Percentiles rank a stretch among this genome's conserved stretches.
Conservation (phyloP, 2,888 invertebrate genomes). For the Tinea pellionella region DNA sequence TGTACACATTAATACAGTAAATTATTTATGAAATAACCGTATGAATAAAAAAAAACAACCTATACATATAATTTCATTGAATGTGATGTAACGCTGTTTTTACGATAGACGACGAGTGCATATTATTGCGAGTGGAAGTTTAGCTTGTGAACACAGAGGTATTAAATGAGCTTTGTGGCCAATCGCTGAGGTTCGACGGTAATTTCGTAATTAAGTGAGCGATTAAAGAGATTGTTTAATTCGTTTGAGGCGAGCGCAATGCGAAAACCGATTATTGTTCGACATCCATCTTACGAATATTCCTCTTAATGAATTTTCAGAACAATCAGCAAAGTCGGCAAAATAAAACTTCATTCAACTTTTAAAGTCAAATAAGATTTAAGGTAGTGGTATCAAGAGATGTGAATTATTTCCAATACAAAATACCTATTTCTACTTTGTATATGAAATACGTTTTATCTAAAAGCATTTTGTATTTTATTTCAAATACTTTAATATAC, state of each 20-base stretch:
- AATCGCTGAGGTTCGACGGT: conserved; percentile 32
- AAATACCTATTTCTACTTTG: no score
- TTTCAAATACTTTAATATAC: no score
- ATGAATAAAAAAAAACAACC: background rate
- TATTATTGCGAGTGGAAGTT: background rate
- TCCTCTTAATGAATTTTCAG: background rate
- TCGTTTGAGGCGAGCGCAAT: conserved; percentile 36
- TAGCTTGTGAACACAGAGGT: conserved; percentile 8
- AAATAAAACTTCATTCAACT: background rate
- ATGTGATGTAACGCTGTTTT: background rate
- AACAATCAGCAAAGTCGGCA: background rate
- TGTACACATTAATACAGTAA: no score
- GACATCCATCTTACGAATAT: conserved; percentile 18
- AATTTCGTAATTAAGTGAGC: conserved; percentile 54
- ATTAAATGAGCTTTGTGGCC: conserved; percentile 15
- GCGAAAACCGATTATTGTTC: conserved; percentile 30
- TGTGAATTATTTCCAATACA: no score
- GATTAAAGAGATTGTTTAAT: conserved; percentile 55
- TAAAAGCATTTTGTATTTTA: no score
- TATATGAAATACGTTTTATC: no score
- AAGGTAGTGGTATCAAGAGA: no score
- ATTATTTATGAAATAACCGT: no score
- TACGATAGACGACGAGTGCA: background rate
- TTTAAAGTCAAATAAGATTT: no score
- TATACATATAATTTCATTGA: background rate